These are phyloP conservation scores for Genyomyrus donnyi DNA, from an alignment of 2,113 vertebrate genomes.

Conservation along the genomic window DNA sequence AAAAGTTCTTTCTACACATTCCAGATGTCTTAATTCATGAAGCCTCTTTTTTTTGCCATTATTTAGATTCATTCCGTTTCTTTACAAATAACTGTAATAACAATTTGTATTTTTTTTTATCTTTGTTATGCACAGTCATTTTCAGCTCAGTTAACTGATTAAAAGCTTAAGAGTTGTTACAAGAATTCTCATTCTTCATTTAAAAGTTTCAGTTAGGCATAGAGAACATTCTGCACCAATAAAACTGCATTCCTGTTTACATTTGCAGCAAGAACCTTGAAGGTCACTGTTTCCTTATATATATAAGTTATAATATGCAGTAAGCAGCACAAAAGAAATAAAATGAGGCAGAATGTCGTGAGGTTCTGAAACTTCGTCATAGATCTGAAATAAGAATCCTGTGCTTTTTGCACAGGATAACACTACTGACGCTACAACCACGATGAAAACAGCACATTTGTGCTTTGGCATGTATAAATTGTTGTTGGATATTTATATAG, in stretches of 20 bases:
- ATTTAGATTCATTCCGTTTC: not conserved
- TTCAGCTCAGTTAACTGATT: not conserved
- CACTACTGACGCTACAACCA: not conserved
- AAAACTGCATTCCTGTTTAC: not conserved
- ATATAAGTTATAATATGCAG: not conserved
- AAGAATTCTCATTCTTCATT: not conserved
- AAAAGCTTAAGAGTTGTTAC: not conserved
- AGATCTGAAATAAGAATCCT: not conserved
- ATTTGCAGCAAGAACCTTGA: not conserved
- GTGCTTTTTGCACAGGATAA: not conserved
- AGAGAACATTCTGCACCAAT: not conserved
- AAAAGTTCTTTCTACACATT: not conserved
- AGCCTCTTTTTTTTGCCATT: not conserved
- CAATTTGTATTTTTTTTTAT: not conserved
- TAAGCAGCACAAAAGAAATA: not conserved
- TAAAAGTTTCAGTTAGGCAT: not conserved
- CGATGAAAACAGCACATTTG: not conserved
- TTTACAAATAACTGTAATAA: not conserved
- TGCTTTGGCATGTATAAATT: not conserved
- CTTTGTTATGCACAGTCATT: not conserved
- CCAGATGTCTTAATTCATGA: not conserved
- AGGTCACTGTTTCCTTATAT: not conserved
- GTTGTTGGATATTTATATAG: not conserved
- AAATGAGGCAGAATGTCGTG: not conserved
- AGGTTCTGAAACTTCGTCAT: not conserved